Percentiles rank a stretch among this genome's conserved stretches.
These are phyloP conservation scores for Lithobates pipiens DNA, from an alignment of 2,797 vertebrate genomes.

Conservation along the genomic window DNA sequence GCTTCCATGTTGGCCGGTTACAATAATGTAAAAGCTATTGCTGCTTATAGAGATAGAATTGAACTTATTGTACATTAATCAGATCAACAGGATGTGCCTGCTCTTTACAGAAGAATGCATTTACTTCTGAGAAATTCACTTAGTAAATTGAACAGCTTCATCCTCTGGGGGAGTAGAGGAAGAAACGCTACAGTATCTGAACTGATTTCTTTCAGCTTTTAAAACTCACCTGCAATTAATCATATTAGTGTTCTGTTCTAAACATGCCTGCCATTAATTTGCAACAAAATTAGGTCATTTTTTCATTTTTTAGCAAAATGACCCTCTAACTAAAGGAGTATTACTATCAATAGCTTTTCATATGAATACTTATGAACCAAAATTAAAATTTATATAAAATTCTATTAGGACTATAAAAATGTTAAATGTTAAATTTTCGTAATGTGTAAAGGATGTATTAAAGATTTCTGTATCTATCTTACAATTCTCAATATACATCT, in stretches of 20 bases:
- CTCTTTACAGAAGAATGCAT: background rate
- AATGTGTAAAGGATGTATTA: too few relatives aligned
- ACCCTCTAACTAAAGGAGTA: too few relatives aligned
- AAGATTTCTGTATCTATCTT: too few relatives aligned
- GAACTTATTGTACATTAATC: background rate
- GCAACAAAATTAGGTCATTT: too few relatives aligned
- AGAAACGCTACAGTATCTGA: background rate
- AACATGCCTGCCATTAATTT: too few relatives aligned
- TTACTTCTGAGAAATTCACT: background rate
- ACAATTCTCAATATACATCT: too few relatives aligned
- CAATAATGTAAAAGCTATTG: background rate
- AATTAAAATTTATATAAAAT: too few relatives aligned
- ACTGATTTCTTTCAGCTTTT: background rate
- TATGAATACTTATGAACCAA: too few relatives aligned
- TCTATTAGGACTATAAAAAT: too few relatives aligned
- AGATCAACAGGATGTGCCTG: background rate
- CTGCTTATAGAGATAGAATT: background rate
- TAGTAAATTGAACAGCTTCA: background rate
- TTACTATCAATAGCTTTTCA: too few relatives aligned
- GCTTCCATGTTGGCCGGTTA: background rate
- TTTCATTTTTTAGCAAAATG: too few relatives aligned
- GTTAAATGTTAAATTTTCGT: too few relatives aligned
- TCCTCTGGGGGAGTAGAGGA: background rate
- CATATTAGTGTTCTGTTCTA: background rate
- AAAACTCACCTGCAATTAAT: background rate